phyloP scores from a whole-genome alignment of 1,140 invertebrate genomes.

The Monomorium pharaonis region DNA sequence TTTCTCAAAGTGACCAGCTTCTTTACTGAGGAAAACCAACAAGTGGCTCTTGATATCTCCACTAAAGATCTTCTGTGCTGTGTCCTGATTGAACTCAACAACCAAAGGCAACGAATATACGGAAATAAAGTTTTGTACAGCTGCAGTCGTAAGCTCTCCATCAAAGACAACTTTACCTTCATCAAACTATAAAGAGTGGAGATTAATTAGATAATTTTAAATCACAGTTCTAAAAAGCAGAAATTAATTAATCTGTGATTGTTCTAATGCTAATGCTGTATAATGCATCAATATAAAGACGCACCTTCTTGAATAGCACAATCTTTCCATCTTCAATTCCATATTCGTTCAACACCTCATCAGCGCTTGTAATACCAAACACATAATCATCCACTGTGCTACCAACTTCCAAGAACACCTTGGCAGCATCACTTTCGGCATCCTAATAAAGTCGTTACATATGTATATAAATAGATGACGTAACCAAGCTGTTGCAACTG shows the following conservation, averaged over 20 bases:
- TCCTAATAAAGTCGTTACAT: constrained; percentile 86
- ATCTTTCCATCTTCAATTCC: constrained; percentile 91
- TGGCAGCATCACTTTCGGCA: constrained; percentile 90
- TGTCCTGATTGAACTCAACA: constrained; percentile 99
- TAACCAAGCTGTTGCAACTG: neutral
- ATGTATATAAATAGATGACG: constrained; percentile 13
- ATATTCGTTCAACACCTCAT: constrained; percentile 91
- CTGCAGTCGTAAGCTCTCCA: constrained; percentile 89
- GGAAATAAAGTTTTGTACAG: constrained; percentile 93
- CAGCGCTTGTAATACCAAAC: constrained; percentile 94
- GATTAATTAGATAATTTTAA: constrained; percentile 6
- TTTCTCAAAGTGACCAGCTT: constrained; percentile 92
- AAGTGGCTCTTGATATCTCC: constrained; percentile 99
- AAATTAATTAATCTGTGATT: neutral
- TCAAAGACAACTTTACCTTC: constrained; percentile 94
- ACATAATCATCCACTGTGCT: constrained; percentile 93
- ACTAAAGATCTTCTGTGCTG: constrained; percentile 98
- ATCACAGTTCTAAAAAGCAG: neutral
- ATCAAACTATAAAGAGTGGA: constrained; percentile 91
- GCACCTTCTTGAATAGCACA: constrained; percentile 96
- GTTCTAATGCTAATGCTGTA: neutral
- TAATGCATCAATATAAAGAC: neutral
- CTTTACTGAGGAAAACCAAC: constrained; percentile 97
- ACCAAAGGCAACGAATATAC: constrained; percentile 95
- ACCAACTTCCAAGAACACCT: constrained; percentile 93